Evolutionary conservation across 2,113 vertebrate species (phyloP).

Genomic region (Petrocephalus microphthalmus): DNA sequence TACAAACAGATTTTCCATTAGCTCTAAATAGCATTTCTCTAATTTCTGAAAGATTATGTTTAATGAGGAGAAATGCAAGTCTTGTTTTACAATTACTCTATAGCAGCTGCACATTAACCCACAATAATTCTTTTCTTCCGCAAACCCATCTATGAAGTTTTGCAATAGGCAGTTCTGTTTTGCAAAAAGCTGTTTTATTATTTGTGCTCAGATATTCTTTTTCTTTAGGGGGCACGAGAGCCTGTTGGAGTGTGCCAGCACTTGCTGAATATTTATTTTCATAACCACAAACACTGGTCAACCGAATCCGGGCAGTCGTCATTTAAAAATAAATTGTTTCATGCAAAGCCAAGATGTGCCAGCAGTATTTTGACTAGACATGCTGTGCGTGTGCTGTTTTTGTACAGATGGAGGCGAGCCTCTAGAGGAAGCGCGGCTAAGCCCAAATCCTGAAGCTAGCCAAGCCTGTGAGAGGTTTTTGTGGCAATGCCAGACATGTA

Average conservation of each 20-base stretch:
- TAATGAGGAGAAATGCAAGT: background rate
- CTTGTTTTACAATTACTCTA: background rate
- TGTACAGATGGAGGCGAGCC: slow-evolving; percentile 26
- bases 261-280: slow-evolving; percentile 12
- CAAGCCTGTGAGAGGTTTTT: background rate
- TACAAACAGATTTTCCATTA: background rate
- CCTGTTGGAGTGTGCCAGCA: background rate
- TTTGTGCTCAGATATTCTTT: background rate
- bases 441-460: background rate
- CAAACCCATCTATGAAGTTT: background rate
- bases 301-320: background rate
- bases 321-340: slow-evolving; percentile 2
- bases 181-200: background rate
- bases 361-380: slow-evolving; percentile 13
- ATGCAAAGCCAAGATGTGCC: slow-evolving; percentile 1
- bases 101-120: background rate
- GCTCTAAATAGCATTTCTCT: background rate
- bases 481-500: background rate
- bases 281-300: background rate
- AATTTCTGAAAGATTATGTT: background rate
- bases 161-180: background rate
- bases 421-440: slow-evolving; percentile 14
- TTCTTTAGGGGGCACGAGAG: background rate
- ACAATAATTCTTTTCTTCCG: background rate
- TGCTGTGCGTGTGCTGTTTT: background rate